A percentile compares a stretch with the other conserved stretches of the same genome.
These are phyloP conservation scores for Columba livia DNA, from an alignment of 2,113 vertebrate genomes.

Conservation along the genomic window DNA sequence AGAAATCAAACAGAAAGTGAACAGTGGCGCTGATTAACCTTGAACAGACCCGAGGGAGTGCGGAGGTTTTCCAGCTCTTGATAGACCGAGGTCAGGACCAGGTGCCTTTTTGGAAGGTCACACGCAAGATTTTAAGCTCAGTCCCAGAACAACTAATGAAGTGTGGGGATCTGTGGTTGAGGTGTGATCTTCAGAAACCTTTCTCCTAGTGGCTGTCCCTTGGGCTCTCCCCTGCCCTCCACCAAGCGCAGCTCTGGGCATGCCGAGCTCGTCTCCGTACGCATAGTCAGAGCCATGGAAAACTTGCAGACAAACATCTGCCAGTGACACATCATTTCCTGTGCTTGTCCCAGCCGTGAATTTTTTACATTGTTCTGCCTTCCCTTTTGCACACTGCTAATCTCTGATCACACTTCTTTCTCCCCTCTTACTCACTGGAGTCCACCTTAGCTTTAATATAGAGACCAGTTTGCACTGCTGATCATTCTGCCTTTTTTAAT, in stretches of 20 bases:
- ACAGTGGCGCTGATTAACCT: constrained; percentile 49
- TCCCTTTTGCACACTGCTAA: not conserved
- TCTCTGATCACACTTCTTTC: not conserved
- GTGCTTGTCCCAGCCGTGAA: not conserved
- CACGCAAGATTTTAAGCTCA: not conserved
- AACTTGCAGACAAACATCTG: not conserved
- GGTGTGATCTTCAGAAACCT: not conserved
- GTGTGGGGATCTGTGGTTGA: not conserved
- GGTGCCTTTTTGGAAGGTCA: not conserved
- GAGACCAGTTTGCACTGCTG: not conserved
- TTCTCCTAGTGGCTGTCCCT: not conserved
- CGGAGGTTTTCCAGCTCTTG: not conserved
- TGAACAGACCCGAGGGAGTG: not conserved
- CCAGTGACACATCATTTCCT: constrained; percentile 3
- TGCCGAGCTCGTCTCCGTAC: not conserved
- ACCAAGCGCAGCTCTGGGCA: not conserved
- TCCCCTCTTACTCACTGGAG: not conserved
- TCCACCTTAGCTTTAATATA: not conserved
- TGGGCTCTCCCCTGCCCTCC: not conserved
- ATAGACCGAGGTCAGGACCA: not conserved
- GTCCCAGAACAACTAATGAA: not conserved
- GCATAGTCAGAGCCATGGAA: not conserved
- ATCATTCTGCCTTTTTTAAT: not conserved
- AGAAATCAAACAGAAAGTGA: constrained; percentile 14
- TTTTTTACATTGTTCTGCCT: constrained; percentile 12